Conservation (phyloP, 2,888 invertebrate genomes). For the Pollenia labialis region DNA sequence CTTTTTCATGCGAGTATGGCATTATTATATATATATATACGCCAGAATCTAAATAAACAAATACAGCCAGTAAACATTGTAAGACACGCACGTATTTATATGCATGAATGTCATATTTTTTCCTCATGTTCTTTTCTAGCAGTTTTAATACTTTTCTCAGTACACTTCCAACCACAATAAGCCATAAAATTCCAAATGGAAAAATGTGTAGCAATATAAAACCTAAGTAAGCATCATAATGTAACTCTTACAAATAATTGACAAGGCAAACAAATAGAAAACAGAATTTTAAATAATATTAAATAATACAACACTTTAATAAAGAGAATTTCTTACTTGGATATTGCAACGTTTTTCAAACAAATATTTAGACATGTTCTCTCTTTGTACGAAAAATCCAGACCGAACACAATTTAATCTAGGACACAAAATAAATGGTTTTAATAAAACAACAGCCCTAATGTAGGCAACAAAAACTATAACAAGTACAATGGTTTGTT, state of each 20-base stretch:
- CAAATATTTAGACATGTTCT: slow-evolving; percentile 11
- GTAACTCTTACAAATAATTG: slow-evolving; percentile 64
- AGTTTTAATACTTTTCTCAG: slow-evolving; percentile 23
- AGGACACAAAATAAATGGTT: slow-evolving; percentile 54
- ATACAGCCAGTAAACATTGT: slow-evolving; percentile 52
- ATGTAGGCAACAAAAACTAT: slow-evolving; percentile 45
- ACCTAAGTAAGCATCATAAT: slow-evolving; percentile 62
- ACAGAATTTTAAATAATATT: not conserved
- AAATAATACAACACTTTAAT: slow-evolving; percentile 32
- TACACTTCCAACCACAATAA: slow-evolving; percentile 41
- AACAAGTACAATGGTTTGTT: slow-evolving; percentile 24
- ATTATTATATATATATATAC: not conserved
- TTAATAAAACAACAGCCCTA: slow-evolving; percentile 21
- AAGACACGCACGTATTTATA: slow-evolving; percentile 64
- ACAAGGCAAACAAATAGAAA: slow-evolving; percentile 63
- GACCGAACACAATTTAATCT: slow-evolving; percentile 24
- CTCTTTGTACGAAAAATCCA: not conserved
- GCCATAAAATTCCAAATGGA: slow-evolving; percentile 56
- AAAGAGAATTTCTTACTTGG: not conserved
- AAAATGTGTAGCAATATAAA: slow-evolving; percentile 44
- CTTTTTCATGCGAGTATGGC: not conserved
- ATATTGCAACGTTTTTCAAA: slow-evolving; percentile 13
- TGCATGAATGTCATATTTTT: slow-evolving; percentile 58
- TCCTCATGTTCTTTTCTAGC: slow-evolving; percentile 3
- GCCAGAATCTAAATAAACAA: slow-evolving; percentile 58